Conservation (phyloP, 2,797 vertebrate species). For the Sebastes cheni region DNA sequence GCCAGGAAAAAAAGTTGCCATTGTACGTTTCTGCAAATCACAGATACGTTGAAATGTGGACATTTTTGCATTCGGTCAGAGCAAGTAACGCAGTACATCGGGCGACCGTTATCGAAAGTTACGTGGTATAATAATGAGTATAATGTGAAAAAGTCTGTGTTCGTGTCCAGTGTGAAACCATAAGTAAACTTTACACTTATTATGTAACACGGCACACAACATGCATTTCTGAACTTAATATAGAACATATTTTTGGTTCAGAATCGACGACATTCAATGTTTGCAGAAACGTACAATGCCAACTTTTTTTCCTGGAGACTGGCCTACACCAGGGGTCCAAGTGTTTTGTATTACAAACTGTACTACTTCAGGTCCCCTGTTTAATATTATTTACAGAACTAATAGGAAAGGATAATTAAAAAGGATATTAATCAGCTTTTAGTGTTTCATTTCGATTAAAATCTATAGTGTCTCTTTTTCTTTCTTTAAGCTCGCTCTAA, state of each 20-base stretch:
- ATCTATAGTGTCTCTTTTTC: not conserved
- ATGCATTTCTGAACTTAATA: too few species aligned
- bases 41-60: not conserved
- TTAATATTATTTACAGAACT: not conserved
- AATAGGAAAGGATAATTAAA: not conserved
- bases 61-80: not conserved
- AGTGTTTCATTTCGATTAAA: not conserved
- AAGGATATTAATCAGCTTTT: not conserved
- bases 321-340: too few species aligned
- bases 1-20: not conserved
- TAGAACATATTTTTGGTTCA: too few species aligned
- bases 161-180: too few species aligned
- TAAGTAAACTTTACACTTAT: too few species aligned
- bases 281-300: not conserved
- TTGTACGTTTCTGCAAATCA: not conserved
- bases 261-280: not conserved
- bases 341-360: not conserved
- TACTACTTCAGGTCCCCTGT: not conserved
- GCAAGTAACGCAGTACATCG: not conserved
- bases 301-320: not conserved
- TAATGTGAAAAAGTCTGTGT: too few species aligned
- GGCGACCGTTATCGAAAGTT: too few species aligned
- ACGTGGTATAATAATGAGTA: too few species aligned
- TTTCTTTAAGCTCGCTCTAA: not conserved
- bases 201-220: too few species aligned